Base-by-base conservation (phyloP, 2,888 invertebrate species). In the Himalopsyche japonica region DNA sequence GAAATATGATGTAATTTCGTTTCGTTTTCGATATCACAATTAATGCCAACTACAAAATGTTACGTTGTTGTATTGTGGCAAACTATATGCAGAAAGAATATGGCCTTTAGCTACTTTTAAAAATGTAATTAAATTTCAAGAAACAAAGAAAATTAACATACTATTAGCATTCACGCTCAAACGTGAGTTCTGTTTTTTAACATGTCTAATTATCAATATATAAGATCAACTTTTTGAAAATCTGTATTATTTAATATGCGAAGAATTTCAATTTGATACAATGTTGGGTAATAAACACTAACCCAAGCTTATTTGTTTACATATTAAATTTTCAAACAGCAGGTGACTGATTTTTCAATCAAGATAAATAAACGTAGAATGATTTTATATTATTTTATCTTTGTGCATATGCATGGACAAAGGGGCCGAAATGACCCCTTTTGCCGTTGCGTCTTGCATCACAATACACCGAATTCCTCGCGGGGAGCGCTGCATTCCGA, bases 321-420 rank as follows among this genome's bases (percentile, higher is more conserved):
- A 70, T 70, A 27, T 70, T 18, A 48, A 80, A 79, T 82, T 43
- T 49, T 48, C 76, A 76, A 57, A 48, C 76, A 81, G 86, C 86
- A 86, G 86, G 86, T 86, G 86, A 86, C 64, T 49, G 34, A 82
- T 86, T 82, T 82, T 83, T 79, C 64, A 82, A 80, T 77, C 80
- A 70, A 76, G 84, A 84, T 84, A 82, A 57, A 84, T 84, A 84
- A 64, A 70, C 12, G 15, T 57, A 10, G 8, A 27, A 70, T 70
- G 2, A 27, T 70, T 70, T 70, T 30, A 27, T 70, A 30, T 70
- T 82, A 48, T 81, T 81, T 82, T 77, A 82, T 77, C 15, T 32
- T n/a, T 64, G 32, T 37, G 79, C 57, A 34, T 80, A 48, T 80
- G 20, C 43, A 18, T n/a, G 37, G 48, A 82, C 84, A 86, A 82